Evolutionary conservation across 2,888 invertebrate genomes (phyloP), one percentile per base, ranked within the genome.

Genomic region (Mesochorus sp.): DNA sequence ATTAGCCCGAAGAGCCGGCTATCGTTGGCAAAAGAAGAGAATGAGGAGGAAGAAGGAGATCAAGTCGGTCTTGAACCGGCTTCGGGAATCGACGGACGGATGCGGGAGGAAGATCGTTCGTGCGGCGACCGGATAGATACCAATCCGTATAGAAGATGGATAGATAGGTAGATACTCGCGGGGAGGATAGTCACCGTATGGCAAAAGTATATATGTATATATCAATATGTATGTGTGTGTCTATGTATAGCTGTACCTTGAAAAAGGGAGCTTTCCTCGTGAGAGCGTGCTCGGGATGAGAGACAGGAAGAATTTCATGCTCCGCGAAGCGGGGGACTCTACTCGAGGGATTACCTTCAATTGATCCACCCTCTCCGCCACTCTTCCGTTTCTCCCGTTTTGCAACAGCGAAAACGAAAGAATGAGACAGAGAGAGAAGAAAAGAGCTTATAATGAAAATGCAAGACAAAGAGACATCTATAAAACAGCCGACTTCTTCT

Each of bases 261-360:
- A 62, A 71, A 71, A 53, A 61, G 51, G 21, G 62, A 80, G 74
- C 81, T 70, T 80, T 81, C 80, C 83, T 83, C 79, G 61, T 62
- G 66, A 72, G 76, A 74, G 81, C 76, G n/a, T n/a, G 73, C 72
- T 39, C 73, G 66, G 81, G 78, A 81, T 62, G 72, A 86, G 74
- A 78, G 85, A 86, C 86, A 88, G 87, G 88, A 88, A 86, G 87
- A 88, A 88, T 88, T 88, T 88, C 88, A 88, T 85, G 88, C 88
- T 88, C 83, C 81, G 83, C 84, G 84, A 84, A 88, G 88, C 88
- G 80, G 84, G 85, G 87, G 88, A 88, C 88, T 88, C 87, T 86
- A 88, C 88, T 87, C 88, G 84, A 86, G 88, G 89, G 88, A 88
- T 88, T 88, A 88, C 88, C 88, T 88, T 85, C 88, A 88, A 88